Conservation (phyloP, 2,113 vertebrate species). For the Petrocephalus microphthalmus region DNA sequence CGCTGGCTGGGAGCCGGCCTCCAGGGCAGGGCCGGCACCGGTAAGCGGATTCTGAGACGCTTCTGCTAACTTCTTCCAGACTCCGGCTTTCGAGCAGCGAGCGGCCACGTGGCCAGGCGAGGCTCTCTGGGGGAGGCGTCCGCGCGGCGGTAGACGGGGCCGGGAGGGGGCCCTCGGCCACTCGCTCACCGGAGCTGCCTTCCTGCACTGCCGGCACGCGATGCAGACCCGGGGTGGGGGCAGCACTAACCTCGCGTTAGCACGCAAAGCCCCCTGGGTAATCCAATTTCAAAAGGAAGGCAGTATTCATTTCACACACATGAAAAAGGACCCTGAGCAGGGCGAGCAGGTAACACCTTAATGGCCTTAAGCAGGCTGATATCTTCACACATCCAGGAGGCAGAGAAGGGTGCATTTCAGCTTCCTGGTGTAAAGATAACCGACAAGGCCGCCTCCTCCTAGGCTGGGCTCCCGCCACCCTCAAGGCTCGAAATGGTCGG, state of each 20-base stretch:
- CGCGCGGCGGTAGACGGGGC: neutral
- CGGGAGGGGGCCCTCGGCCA: neutral
- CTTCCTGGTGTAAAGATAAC: neutral
- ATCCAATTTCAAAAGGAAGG: constrained; percentile 8
- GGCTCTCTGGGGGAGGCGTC: neutral
- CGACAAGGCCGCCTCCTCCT: neutral
- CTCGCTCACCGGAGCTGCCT: neutral
- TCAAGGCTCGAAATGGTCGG: no score
- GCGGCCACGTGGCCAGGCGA: no score
- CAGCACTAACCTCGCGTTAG: neutral
- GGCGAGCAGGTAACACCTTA: neutral
- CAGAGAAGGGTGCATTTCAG: neutral
- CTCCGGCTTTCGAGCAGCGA: neutral
- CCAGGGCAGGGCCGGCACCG: neutral
- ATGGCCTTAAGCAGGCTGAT: neutral
- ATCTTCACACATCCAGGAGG: neutral
- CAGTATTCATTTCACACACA: constrained; percentile 26
- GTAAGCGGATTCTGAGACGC: neutral
- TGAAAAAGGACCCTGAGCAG: constrained; percentile 24
- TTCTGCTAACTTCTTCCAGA: neutral
- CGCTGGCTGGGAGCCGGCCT: neutral
- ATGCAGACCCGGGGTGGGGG: neutral
- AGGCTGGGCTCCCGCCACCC: neutral
- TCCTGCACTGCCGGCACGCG: neutral
- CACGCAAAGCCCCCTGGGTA: constrained; percentile 34